A percentile compares a stretch with the other conserved stretches of the same genome.
These are phyloP conservation scores for Callorhinus ursinus DNA, from an alignment of 2,113 vertebrate species.

Conservation along the genomic window DNA sequence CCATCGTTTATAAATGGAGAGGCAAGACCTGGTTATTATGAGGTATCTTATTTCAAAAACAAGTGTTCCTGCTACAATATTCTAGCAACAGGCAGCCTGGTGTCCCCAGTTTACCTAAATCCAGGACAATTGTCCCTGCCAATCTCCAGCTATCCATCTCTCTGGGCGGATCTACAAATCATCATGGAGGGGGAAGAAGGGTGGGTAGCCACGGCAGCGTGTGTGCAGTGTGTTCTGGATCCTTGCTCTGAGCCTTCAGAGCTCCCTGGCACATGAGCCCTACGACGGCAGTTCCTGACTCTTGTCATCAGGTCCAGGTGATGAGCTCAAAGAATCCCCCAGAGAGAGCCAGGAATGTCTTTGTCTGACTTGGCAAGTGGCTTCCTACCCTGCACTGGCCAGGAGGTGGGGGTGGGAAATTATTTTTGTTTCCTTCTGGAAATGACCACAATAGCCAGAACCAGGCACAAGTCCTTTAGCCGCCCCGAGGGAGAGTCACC, in stretches of 20 bases:
- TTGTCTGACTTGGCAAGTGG: background rate
- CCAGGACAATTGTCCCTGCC: constrained; percentile 68
- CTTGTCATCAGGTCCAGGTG: constrained; percentile 62
- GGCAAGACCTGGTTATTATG: constrained; percentile 59
- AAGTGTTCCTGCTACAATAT: constrained; percentile 51
- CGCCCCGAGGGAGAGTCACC: background rate
- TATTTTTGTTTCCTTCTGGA: constrained; percentile 54
- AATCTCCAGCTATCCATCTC: constrained; percentile 54
- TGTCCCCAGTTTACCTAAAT: constrained; percentile 56
- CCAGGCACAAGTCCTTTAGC: constrained; percentile 14
- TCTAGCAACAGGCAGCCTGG: constrained; percentile 23
- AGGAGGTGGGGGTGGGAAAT: background rate
- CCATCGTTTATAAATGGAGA: background rate
- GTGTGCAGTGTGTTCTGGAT: background rate
- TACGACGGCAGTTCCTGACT: constrained; percentile 18
- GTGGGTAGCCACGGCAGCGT: background rate
- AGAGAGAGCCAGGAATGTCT: constrained; percentile 42
- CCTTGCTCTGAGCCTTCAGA: background rate
- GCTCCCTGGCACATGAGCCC: background rate
- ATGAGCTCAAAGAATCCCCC: constrained; percentile 67
- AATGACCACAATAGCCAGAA: background rate
- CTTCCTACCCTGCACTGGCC: background rate
- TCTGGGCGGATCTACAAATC: constrained; percentile 66
- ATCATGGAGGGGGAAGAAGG: constrained; percentile 56
- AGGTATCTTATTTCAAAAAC: constrained; percentile 77